Evolutionary conservation across 2,888 invertebrate species (phyloP).

Genomic region (Pristionchus maxplancki): DNA sequence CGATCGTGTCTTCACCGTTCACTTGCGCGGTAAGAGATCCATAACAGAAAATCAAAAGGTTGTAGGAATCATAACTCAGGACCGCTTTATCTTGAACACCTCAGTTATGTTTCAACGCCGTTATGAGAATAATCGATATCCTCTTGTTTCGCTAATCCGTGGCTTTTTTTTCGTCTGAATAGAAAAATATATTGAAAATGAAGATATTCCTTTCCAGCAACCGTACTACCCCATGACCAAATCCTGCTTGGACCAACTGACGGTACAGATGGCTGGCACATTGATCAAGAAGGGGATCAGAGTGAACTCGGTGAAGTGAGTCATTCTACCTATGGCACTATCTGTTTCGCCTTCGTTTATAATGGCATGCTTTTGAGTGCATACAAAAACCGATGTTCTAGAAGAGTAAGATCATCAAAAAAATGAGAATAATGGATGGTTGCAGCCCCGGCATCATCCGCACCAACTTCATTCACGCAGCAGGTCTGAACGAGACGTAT

Average conservation of each 20-base stretch:
- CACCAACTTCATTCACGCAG: constrained; percentile 3
- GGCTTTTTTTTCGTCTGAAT: too few species aligned
- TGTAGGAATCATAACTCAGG: too few species aligned
- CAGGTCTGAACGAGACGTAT: neutral
- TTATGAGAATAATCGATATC: neutral
- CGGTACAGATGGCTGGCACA: neutral
- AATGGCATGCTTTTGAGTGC: neutral
- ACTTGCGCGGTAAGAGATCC: constrained; percentile 11
- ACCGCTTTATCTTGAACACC: too few species aligned
- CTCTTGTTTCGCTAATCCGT: too few species aligned
- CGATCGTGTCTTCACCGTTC: constrained; percentile 1
- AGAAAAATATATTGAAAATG: neutral
- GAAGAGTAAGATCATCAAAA: too few species aligned
- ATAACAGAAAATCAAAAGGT: too few species aligned
- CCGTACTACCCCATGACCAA: constrained; percentile 49
- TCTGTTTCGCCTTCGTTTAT: neutral
- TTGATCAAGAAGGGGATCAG: constrained; percentile 46
- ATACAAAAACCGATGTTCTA: too few species aligned
- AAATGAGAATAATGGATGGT: neutral
- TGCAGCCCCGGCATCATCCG: constrained; percentile 35
- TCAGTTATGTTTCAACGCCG: neutral
- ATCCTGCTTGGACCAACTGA: constrained; percentile 45
- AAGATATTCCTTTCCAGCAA: neutral
- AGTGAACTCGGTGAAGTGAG: constrained; percentile 48
- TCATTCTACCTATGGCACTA: neutral